phyloP scores from a whole-genome alignment of 2,888 invertebrate genomes.

The Napeogenes inachia region DNA sequence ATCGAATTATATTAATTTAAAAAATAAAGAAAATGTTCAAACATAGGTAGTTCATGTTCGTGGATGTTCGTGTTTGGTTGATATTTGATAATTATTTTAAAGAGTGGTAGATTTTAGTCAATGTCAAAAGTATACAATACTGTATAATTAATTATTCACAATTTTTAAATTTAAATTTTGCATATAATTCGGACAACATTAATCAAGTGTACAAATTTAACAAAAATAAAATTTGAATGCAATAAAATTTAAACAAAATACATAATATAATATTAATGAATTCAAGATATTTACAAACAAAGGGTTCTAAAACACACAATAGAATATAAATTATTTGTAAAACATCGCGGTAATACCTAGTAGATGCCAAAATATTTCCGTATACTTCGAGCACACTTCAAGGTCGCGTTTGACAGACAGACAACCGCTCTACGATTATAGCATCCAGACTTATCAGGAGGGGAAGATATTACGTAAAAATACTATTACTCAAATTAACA shows the following conservation, averaged over 20 bases:
- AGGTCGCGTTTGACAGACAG: constrained; percentile 68
- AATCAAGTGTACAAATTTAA: neutral
- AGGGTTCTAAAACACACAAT: constrained; percentile 10
- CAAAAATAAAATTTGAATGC: neutral
- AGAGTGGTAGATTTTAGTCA: too few relatives aligned
- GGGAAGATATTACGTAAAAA: constrained; percentile 63
- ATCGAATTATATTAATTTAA: too few relatives aligned
- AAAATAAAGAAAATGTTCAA: neutral
- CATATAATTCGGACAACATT: constrained; percentile 18
- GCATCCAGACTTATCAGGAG: constrained; percentile 44
- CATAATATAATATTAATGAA: neutral
- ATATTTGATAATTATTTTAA: too few relatives aligned
- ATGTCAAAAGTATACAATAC: too few relatives aligned
- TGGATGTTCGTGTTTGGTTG: too few relatives aligned
- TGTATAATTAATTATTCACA: too few relatives aligned
- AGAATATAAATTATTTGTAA: constrained; percentile 11
- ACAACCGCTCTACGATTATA: constrained; percentile 51
- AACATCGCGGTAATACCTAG: constrained; percentile 38
- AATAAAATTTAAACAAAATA: constrained; percentile 1
- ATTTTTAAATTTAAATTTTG: neutral
- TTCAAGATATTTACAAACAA: constrained; percentile 1
- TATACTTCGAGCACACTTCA: constrained; percentile 66
- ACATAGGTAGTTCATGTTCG: too few relatives aligned
- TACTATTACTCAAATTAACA: constrained; percentile 45
- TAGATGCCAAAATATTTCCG: constrained; percentile 67